phyloP scores from a whole-genome alignment of 2,113 vertebrate species.

The Myocastor coypus region DNA sequence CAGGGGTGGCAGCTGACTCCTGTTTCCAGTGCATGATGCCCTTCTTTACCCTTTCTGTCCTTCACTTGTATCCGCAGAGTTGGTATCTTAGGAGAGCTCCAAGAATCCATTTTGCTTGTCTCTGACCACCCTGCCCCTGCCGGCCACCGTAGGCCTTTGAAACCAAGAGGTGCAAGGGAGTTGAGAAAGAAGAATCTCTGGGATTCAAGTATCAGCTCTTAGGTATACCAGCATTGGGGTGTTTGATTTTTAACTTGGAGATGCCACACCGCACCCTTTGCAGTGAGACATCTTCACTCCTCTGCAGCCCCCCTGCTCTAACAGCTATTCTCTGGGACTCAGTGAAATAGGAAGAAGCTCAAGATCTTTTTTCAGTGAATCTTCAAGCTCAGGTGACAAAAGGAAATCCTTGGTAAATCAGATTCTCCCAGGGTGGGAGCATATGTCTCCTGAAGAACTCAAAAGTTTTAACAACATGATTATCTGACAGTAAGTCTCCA shows the following conservation, averaged over 20 bases:
- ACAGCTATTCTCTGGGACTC: constrained; percentile 68
- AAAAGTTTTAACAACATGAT: constrained; percentile 65
- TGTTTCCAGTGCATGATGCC: too few species aligned
- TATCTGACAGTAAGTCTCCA: constrained; percentile 58
- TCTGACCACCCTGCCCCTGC: neutral
- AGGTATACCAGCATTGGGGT: neutral
- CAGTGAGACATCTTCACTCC: neutral
- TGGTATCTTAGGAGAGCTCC: neutral
- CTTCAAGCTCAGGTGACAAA: constrained; percentile 67
- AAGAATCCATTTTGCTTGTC: constrained; percentile 4
- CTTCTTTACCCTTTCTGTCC: neutral
- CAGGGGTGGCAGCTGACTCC: neutral
- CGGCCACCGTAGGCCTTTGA: neutral
- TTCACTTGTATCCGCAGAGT: neutral
- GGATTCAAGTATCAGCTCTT: constrained; percentile 53
- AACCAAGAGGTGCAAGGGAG: neutral
- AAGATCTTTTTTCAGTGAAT: constrained; percentile 70
- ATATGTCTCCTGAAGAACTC: constrained; percentile 71
- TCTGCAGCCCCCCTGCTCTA: neutral
- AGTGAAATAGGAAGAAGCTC: constrained; percentile 53
- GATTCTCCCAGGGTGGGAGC: constrained; percentile 68
- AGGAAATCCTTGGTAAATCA: constrained; percentile 78
- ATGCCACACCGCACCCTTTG: neutral
- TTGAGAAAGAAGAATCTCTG: constrained; percentile 22
- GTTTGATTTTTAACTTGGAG: constrained; percentile 29